Base-by-base conservation (phyloP, 1,140 invertebrate genomes). In the Drosophila erecta region DNA sequence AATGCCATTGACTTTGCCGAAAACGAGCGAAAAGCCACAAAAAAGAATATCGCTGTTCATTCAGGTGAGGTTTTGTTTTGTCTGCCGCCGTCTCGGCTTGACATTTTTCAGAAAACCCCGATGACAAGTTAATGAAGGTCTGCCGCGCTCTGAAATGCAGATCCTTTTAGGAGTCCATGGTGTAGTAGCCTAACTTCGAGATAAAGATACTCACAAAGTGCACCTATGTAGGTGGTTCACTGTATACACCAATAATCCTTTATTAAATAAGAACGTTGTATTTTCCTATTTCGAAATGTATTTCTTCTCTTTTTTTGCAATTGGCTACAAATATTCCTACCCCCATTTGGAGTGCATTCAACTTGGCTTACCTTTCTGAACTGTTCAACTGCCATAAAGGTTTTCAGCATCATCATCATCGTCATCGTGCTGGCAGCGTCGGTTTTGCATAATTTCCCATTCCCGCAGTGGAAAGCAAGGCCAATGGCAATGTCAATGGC, bases 41-140 rank as follows among this genome's bases (percentile, higher is more conserved):
- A 44, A 44, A 64, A 74, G 14, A 38, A 38, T 4, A 33, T 40
- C 35, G 44, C 37, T 74, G 71, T 22, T 71, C 70, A 74, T 69
- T 74, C 53, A 76, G 73, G 67, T 71, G 65, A 43, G 72, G 47
- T 76, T 73, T 76, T 76, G 72, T 76, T 76, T 76, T 76, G 72
- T 76, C 74, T 76, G 66, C 66, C 46, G 59, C 55, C 67, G 44
- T 81, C 64, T 67, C 51, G 51, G 50, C 60, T 59, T 85, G 81
- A 86, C 81, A 70, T 62, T 81, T 77, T 83, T 66, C 49, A 38
- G 15, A 60, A 74, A 87, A 76, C 10, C 57, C 53, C 66, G 47
- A 67, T 87, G 83, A 86, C 83, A 86, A 83, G 79, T 87, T 86
- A 86, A 86, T 86, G 83, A 86, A 86, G 72, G 79, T 81, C 83